A percentile compares a stretch with the other conserved stretches of the same genome.
Conservation (phyloP, 1,140 invertebrate genomes). For the Drosophila ercepeae region DNA sequence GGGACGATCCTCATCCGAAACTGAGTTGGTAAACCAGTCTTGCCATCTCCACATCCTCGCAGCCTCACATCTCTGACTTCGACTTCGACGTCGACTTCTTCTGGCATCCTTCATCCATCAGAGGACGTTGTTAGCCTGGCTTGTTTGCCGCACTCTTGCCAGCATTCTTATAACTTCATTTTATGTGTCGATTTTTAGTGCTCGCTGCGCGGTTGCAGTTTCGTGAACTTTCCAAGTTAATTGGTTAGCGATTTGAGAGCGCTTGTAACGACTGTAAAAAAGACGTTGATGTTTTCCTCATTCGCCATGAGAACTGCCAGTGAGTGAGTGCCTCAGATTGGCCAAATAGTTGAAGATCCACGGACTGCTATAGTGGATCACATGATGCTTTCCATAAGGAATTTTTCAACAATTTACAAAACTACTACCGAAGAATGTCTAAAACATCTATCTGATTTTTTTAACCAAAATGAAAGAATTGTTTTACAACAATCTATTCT, state of each 20-base stretch:
- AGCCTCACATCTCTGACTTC: conserved; percentile 5
- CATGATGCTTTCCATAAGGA: neutral
- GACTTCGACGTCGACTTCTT: too few relatives aligned
- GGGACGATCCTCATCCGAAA: conserved; percentile 14
- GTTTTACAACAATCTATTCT: too few relatives aligned
- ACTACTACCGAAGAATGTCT: neutral
- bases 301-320: conserved; percentile 29
- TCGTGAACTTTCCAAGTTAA: conserved; percentile 78
- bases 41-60: neutral
- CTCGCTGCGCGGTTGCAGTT: conserved; percentile 76
- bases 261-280: conserved; percentile 56
- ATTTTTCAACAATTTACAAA: conserved; percentile 17
- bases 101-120: conserved; percentile 29
- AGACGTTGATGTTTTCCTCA: conserved; percentile 21
- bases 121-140: conserved; percentile 20
- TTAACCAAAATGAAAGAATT: too few relatives aligned
- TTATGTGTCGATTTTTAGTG: conserved; percentile 80
- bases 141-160: conserved; percentile 20
- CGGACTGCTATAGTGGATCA: neutral
- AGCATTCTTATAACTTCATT: conserved; percentile 78
- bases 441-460: neutral
- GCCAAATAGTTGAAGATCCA: conserved; percentile 14
- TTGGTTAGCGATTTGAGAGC: conserved; percentile 70
- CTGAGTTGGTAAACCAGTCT: conserved; percentile 42
- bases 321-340: conserved; percentile 40